Percentiles rank a stretch among this genome's conserved stretches.
phyloP scores from a whole-genome alignment of 2,888 invertebrate genomes.

The Gnatocerus cornutus region DNA sequence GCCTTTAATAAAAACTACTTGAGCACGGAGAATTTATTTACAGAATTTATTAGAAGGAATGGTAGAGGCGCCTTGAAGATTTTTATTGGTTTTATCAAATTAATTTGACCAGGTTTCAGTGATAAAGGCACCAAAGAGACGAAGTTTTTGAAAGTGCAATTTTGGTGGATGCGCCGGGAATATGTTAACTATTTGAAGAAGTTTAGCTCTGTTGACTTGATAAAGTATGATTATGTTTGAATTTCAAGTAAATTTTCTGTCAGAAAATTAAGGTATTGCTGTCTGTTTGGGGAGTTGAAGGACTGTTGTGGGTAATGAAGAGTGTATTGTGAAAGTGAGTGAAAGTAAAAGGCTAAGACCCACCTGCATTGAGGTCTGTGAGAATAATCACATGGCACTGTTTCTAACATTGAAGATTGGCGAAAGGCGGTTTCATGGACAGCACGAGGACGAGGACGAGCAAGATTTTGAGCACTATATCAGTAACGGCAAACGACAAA shows the following conservation, averaged over 20 bases:
- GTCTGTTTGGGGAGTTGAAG: no score
- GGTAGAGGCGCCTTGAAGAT: no score
- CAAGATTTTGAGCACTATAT: constrained; percentile 54
- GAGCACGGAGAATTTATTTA: no score
- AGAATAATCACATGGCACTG: constrained; percentile 65
- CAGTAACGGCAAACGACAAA: constrained; percentile 53
- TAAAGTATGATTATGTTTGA: constrained; percentile 29
- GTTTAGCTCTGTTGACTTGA: constrained; percentile 16
- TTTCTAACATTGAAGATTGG: constrained; percentile 65
- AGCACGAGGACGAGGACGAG: constrained; percentile 56
- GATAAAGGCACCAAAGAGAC: no score
- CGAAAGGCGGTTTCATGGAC: constrained; percentile 61
- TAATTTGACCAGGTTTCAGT: no score
- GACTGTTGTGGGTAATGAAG: constrained; percentile 1
- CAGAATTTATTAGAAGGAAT: no score
- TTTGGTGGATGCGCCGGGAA: constrained; percentile 47
- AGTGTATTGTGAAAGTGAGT: constrained; percentile 5
- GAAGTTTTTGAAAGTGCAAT: no score
- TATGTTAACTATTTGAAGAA: constrained; percentile 37
- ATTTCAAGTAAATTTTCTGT: neutral
- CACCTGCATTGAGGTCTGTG: constrained; percentile 67
- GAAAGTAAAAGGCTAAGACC: constrained; percentile 58
- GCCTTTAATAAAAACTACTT: no score
- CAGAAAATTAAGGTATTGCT: constrained; percentile 13
- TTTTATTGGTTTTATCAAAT: no score